Base-by-base conservation (phyloP, 2,113 vertebrate species). In the Halcyon malimbica region DNA sequence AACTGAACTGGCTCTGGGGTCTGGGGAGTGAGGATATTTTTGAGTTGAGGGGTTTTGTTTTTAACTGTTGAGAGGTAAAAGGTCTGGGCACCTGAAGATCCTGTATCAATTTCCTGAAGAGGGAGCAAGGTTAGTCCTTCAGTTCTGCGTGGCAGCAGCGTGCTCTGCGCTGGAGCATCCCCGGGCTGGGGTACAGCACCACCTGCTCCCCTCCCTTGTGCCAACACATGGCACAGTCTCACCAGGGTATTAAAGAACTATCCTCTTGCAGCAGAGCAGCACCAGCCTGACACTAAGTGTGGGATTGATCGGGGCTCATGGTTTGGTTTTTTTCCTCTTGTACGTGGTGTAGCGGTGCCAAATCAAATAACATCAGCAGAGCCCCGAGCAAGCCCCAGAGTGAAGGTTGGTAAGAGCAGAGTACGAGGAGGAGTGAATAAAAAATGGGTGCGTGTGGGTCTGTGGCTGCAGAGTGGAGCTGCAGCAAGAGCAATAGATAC, bases 281-380 rank as follows among this genome's bases (percentile, higher is more conserved):
- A 23, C 4, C 23, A 5, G 25, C 3, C 11, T 19, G 33, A 37
- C 33, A 4, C 54, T 9, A 13, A 16, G 16, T 4, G 44, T 10
- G 42, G 69, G 73, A 67, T 42, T 2, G 13, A 25, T 5, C 31
- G 9, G 54, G 37, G 64, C 5, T 60, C 6, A 1, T 7, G 15
- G 15, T 39, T 16, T 20, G 15, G 10, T 33, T 57, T 35, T 59
- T 62, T 26, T 11, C 16, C 73, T 28, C 59, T 26, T 4, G 10
- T 4, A 7, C 8, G 2, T 7, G 1, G 17, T 6, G 9, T 3
- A 5, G 51, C 1, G 6, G 14, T 12, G 17, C 42, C 69, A 53
- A 17, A 33, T 10, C 21, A 8, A 42, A 23, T 9, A 2, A 8
- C 3, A 17, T 20, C 59, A 35, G 50, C 0, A 19, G 42, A 48